A percentile compares a stretch with the other conserved stretches of the same genome.
phyloP scores from a whole-genome alignment of 1,140 invertebrate genomes.

The Lycorma delicatula region DNA sequence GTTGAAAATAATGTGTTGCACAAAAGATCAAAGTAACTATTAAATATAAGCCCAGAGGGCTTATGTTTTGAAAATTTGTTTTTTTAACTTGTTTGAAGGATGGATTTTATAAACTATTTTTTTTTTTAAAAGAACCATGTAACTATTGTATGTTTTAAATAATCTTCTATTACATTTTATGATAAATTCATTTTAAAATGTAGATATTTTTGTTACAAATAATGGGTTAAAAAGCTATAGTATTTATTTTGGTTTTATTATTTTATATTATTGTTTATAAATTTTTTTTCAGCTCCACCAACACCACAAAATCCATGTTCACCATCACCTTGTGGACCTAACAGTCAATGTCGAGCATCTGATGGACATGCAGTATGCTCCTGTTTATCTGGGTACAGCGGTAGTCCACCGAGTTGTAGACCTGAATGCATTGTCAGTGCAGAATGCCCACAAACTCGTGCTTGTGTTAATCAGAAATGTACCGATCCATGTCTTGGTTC shows the following conservation, averaged over 20 bases:
- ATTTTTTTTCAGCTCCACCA: conserved; percentile 28
- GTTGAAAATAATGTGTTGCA: too few species aligned
- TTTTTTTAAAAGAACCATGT: too few species aligned
- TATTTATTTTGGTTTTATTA: not conserved
- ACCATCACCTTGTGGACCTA: conserved; percentile 68
- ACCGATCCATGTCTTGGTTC: conserved; percentile 74
- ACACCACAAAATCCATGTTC: conserved; percentile 51
- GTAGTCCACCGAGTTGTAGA: conserved; percentile 65
- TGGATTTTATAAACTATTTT: too few species aligned
- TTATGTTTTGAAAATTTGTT: too few species aligned
- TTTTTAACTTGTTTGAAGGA: too few species aligned
- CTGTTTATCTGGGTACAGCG: conserved; percentile 64
- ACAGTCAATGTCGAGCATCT: conserved; percentile 62
- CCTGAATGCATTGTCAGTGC: conserved; percentile 75
- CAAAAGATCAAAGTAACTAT: too few species aligned
- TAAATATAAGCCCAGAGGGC: too few species aligned
- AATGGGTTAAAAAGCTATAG: not conserved
- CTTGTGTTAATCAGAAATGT: conserved; percentile 77
- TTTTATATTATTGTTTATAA: too few species aligned
- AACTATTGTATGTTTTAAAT: too few species aligned
- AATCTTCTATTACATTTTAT: not conserved
- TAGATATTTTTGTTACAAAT: too few species aligned
- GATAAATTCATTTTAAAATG: not conserved
- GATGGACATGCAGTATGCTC: conserved; percentile 68
- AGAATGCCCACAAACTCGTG: conserved; percentile 67